Evolutionary conservation across 2,113 vertebrate species (phyloP).

Genomic region (Urocolius indicus): DNA sequence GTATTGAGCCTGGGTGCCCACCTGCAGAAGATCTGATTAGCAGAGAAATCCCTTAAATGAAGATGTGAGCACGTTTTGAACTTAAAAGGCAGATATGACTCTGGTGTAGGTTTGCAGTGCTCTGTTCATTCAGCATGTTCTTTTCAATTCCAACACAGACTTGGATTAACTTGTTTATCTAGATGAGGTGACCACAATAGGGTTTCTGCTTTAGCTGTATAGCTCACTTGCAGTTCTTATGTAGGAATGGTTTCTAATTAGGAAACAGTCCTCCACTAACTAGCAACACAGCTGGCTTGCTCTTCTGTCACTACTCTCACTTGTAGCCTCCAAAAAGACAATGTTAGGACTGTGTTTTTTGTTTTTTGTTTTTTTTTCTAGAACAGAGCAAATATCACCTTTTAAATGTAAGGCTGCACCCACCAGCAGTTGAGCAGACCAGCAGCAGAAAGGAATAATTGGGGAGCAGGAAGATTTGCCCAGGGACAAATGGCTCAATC

Average conservation of each 20-base stretch:
- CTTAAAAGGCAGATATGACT: neutral
- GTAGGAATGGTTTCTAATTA: neutral
- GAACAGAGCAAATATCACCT: neutral
- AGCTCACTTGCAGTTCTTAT: neutral
- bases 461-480: neutral
- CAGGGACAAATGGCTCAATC: neutral
- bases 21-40: neutral
- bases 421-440: neutral
- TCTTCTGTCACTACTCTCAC: neutral
- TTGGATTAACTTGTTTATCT: neutral
- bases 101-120: neutral
- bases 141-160: neutral
- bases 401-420: neutral
- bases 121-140: neutral
- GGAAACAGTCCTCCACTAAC: neutral
- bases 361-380: neutral
- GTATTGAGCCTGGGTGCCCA: neutral
- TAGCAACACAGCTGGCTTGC: neutral
- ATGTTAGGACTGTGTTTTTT: neutral
- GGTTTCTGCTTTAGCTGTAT: neutral
- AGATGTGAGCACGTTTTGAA: neutral
- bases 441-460: neutral
- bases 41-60: neutral
- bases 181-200: neutral
- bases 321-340: neutral